Conservation (phyloP, 2,113 vertebrate species). For the Tor tambroides region DNA sequence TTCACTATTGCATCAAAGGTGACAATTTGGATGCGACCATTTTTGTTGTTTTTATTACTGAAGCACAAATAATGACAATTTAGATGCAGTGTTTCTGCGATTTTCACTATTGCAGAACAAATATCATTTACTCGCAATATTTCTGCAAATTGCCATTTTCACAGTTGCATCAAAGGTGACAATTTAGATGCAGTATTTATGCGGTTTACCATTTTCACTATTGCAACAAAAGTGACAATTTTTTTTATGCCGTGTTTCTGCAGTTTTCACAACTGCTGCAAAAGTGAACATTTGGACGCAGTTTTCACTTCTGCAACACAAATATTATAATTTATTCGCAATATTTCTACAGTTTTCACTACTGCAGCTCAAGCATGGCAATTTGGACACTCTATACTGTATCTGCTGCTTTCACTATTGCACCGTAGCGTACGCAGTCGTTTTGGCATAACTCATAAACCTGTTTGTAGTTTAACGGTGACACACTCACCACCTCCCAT, state of each 20-base stretch:
- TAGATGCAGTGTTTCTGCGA: too few species aligned
- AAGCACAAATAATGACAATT: too few species aligned
- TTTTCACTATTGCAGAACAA: background rate
- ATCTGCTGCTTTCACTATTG: background rate
- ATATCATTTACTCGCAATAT: too few species aligned
- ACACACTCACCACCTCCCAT: slow-evolving; percentile 97
- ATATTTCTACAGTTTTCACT: background rate
- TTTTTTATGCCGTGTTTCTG: background rate
- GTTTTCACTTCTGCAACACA: background rate
- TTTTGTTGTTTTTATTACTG: too few species aligned
- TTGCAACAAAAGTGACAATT: background rate
- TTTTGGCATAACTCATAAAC: background rate
- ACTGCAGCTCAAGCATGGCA: background rate
- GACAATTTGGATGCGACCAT: too few species aligned
- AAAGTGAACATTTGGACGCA: too few species aligned
- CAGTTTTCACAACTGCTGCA: background rate
- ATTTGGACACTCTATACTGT: too few species aligned
- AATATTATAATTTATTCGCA: background rate
- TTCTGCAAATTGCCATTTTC: background rate
- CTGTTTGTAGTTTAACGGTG: background rate
- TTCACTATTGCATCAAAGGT: background rate
- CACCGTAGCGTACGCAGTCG: background rate
- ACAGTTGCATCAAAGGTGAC: too few species aligned
- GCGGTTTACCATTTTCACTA: background rate
- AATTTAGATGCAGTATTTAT: background rate